Evolutionary conservation across 2,888 invertebrate species (phyloP).

Genomic region (Drosophila mulleri): DNA sequence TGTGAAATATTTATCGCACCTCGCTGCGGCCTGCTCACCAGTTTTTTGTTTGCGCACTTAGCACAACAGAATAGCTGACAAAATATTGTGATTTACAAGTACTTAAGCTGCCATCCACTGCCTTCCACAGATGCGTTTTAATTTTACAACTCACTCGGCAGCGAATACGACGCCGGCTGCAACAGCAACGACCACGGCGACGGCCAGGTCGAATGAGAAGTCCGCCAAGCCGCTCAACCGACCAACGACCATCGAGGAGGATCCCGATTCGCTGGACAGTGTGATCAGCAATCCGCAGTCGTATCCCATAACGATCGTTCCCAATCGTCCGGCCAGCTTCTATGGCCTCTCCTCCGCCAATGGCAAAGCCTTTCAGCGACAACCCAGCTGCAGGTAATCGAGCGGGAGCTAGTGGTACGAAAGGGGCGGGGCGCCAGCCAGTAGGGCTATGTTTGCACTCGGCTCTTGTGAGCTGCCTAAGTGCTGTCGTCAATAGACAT

Average conservation of each 20-base stretch:
- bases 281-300: slow-evolving; percentile 84
- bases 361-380: slow-evolving; percentile 81
- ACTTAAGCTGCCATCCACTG: slow-evolving; percentile 27
- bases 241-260: slow-evolving; percentile 82
- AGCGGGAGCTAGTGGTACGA: no score
- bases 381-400: slow-evolving; percentile 83
- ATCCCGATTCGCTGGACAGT: slow-evolving; percentile 84
- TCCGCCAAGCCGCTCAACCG: slow-evolving; percentile 65
- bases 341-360: slow-evolving; percentile 79
- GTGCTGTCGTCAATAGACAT: slow-evolving; percentile 47
- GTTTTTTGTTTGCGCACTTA: slow-evolving; percentile 45
- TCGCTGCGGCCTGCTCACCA: slow-evolving; percentile 37
- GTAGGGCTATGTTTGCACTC: slow-evolving; percentile 39
- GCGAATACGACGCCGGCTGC: slow-evolving; percentile 31
- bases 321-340: slow-evolving; percentile 83
- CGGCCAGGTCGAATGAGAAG: slow-evolving; percentile 43
- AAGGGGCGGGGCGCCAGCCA: slow-evolving; percentile 6
- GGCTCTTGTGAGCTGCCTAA: slow-evolving; percentile 41
- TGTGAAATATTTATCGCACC: slow-evolving; percentile 51
- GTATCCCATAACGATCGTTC: slow-evolving; percentile 85
- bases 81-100: slow-evolving; percentile 14
- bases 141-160: slow-evolving; percentile 60
- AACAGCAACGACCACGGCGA: slow-evolving; percentile 11
- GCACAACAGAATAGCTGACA: slow-evolving; percentile 17
- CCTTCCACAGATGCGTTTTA: slow-evolving; percentile 70